Percentiles rank a stretch among this genome's conserved stretches.
Evolutionary conservation across 2,888 invertebrate species (phyloP).

Genomic region (Caenorhabditis sulstoni): DNA sequence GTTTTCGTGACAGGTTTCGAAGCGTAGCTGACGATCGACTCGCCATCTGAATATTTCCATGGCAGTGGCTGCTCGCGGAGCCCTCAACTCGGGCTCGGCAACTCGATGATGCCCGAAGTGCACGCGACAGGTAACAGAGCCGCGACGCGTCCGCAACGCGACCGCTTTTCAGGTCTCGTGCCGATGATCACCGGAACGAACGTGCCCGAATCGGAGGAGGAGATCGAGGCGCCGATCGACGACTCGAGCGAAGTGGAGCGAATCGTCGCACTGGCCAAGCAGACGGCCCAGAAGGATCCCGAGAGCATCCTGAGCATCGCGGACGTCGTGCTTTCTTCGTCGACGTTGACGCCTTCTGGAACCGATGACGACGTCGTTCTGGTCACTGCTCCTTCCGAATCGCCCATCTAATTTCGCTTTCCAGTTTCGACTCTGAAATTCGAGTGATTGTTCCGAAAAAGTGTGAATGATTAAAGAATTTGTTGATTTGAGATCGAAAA

Average conservation of each 20-base stretch:
- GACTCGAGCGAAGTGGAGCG: conserved; percentile 1
- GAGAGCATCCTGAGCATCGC: too few species aligned
- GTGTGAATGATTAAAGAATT: too few species aligned
- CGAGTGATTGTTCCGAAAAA: too few species aligned
- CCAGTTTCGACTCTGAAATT: too few species aligned
- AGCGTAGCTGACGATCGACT: neutral
- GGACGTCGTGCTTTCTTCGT: too few species aligned
- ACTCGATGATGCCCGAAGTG: conserved; percentile 36
- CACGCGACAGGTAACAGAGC: conserved; percentile 46
- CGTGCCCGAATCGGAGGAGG: conserved; percentile 41
- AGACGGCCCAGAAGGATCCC: too few species aligned
- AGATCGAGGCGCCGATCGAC: conserved; percentile 47
- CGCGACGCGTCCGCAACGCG: neutral
- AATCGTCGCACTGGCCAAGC: too few species aligned
- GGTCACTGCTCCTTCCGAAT: too few species aligned
- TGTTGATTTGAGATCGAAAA: too few species aligned
- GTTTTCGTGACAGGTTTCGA: neutral
- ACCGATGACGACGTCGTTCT: conserved; percentile 5
- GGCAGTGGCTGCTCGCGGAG: neutral
- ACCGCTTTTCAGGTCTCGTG: conserved; percentile 14
- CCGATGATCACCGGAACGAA: conserved; percentile 49
- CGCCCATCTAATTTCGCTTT: too few species aligned
- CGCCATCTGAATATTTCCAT: conserved; percentile 11
- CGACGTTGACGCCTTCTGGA: neutral
- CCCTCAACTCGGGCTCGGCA: conserved; percentile 22